phyloP scores from a whole-genome alignment of 2,888 invertebrate species.

The Melanargia galathea region DNA sequence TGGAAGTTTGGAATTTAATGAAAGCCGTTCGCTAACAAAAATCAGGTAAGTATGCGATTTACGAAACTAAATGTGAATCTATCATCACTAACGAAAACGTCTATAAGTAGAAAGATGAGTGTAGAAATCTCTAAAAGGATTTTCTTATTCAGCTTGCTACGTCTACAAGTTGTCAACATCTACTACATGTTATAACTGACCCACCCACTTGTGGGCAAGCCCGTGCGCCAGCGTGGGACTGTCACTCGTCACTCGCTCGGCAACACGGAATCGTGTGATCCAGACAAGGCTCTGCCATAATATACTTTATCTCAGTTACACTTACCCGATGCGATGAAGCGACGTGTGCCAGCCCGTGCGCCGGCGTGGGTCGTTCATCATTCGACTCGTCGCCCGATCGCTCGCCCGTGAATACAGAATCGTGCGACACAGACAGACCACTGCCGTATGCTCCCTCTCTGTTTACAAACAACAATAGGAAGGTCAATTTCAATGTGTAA shows the following conservation, averaged over 20 bases:
- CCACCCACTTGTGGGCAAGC: too few species aligned
- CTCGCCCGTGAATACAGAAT: slow-evolving; percentile 94
- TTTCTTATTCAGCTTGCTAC: too few species aligned
- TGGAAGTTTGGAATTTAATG: too few species aligned
- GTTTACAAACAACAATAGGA: slow-evolving; percentile 32
- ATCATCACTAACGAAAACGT: too few species aligned
- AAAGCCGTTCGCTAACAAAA: not conserved
- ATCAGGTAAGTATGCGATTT: not conserved
- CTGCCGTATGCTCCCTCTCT: slow-evolving; percentile 79
- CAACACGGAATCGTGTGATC: slow-evolving; percentile 96
- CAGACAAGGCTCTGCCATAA: slow-evolving; percentile 87
- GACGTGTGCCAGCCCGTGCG: slow-evolving; percentile 58
- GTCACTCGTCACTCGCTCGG: slow-evolving; percentile 85
- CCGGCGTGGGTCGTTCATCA: slow-evolving; percentile 68
- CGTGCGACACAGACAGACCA: slow-evolving; percentile 92
- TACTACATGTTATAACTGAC: too few species aligned
- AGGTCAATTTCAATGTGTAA: not conserved
- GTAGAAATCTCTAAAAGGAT: too few species aligned
- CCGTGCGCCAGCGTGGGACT: slow-evolving; percentile 63
- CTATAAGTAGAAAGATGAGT: too few species aligned
- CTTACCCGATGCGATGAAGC: slow-evolving; percentile 68
- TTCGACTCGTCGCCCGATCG: slow-evolving; percentile 82
- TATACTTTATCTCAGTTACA: slow-evolving; percentile 73
- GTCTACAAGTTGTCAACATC: too few species aligned
- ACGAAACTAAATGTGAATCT: not conserved